Evolutionary conservation across 2,113 vertebrate genomes (phyloP), one percentile per base, ranked within the genome.

Genomic region (Melanotaenia duboulayi): DNA sequence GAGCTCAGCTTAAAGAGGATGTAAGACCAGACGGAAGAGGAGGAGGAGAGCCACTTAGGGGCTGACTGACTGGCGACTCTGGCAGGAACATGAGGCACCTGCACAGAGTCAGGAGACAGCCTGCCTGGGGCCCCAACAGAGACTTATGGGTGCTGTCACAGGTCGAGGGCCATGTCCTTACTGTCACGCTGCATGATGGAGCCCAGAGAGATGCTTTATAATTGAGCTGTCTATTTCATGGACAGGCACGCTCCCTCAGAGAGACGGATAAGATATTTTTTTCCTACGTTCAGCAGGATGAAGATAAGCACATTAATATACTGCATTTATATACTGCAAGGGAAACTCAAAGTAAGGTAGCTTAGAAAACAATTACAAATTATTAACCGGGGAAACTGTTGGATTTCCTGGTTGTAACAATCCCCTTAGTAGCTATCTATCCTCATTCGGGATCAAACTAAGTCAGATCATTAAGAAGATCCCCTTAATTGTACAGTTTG

Each of bases 121-220:
- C 65, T 12, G 78, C 62, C 71, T 58, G 80, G 82, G 65, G 83
- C 80, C 82, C 75, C 74, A 37, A 42, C 4, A 60, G 83, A 89
- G 89, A 93, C 87, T 92, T 91, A 94, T 91, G 83, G 87, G 69
- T 60, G 90, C 91, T 93, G 91, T 94, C 91, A 92, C 68, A 16
- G 75, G 35, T 83, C 87, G 73, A 82, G 88, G 86, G 88, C 89
- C 74, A 44, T 35, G 80, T 87, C 83, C 74, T 74, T 51, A 76
- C 82, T 84, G 81, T 84, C 80, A 86, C 59, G 24, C 59, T 10
- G 74, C 75, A 59, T 86, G 88, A 92, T 75, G 75, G 84, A 90
- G 87, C 84, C 89, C 90, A 92, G 91, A 91, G 87, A 76, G 81
- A 87, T 57, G 61, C 75, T 87, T 66, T 48, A 66, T 73, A 83